phyloP scores from a whole-genome alignment of 2,888 invertebrate genomes.

The Cryptocheilus praepositus region DNA sequence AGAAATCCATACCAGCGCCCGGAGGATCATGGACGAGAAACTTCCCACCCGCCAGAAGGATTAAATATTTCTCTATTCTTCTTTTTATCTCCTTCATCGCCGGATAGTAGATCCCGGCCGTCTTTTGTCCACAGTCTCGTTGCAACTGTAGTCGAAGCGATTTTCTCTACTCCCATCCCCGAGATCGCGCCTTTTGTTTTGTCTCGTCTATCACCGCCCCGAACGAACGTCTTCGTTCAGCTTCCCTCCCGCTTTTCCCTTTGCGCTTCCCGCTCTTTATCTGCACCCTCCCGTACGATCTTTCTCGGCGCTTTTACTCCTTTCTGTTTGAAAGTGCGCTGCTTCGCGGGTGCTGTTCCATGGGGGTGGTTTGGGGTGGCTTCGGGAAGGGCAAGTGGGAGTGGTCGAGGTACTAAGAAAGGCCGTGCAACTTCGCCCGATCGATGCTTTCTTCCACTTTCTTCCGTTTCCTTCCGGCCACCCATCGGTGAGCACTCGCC shows the following conservation, averaged over 20 bases:
- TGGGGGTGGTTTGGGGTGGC: constrained; percentile 12
- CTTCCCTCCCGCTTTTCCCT: not conserved
- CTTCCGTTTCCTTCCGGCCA: constrained; percentile 24
- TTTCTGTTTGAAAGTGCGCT: not conserved
- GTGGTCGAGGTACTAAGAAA: constrained; percentile 16
- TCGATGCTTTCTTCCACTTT: constrained; percentile 28
- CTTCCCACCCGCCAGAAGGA: not conserved
- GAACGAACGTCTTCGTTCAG: constrained; percentile 37
- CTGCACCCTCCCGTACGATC: constrained; percentile 15
- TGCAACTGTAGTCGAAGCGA: constrained; percentile 1
- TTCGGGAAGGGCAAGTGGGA: not conserved
- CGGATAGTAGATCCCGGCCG: too few species aligned
- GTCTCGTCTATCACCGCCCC: constrained; percentile 22
- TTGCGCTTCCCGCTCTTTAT: not conserved
- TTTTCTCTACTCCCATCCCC: constrained; percentile 3
- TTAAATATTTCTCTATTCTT: constrained; percentile 1
- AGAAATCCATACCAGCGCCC: too few species aligned
- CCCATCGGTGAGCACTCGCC: not conserved
- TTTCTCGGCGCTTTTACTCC: constrained; percentile 22
- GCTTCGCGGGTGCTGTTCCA: too few species aligned
- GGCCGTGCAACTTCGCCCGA: constrained; percentile 24
- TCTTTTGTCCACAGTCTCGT: too few species aligned
- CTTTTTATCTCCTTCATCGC: constrained; percentile 3
- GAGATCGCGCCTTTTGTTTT: constrained; percentile 43
- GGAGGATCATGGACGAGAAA: too few species aligned